Percentiles rank a stretch among this genome's conserved stretches.
Conservation (phyloP, 2,797 vertebrate species). For the Siniperca obscura region DNA sequence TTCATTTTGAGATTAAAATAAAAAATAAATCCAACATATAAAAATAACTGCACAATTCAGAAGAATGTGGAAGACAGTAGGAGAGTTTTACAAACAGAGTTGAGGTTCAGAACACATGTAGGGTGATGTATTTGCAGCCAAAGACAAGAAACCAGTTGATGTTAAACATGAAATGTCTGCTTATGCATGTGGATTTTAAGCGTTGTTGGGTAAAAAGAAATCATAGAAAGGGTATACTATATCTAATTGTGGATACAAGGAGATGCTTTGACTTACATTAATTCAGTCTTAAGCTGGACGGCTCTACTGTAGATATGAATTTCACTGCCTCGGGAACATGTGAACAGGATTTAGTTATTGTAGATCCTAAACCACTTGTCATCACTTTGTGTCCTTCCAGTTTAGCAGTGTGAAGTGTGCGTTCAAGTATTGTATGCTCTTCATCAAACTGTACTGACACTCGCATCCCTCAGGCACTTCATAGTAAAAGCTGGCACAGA, state of each 20-base stretch:
- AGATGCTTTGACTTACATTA: constrained; percentile 19
- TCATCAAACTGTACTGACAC: constrained; percentile 20
- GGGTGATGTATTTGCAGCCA: constrained; percentile 19
- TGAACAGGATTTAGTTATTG: constrained; percentile 41
- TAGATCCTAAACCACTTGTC: constrained; percentile 47
- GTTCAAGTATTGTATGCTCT: constrained; percentile 25
- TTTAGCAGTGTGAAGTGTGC: constrained; percentile 27
- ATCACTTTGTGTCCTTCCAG: constrained; percentile 34
- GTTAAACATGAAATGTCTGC: constrained; percentile 19
- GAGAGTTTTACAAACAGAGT: constrained; percentile 32
- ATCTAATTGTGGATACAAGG: constrained; percentile 9
- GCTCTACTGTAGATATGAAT: constrained; percentile 5
- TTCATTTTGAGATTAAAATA: constrained; percentile 47
- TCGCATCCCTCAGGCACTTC: constrained; percentile 19
- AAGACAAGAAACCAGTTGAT: constrained; percentile 20
- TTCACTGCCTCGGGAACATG: constrained; percentile 28
- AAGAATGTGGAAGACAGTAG: constrained; percentile 69
- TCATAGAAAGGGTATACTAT: background rate
- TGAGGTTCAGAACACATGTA: constrained; percentile 18
- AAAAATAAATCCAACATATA: constrained; percentile 37
- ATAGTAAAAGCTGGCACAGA: constrained; percentile 29
- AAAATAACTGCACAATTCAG: constrained; percentile 43
- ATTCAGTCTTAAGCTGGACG: constrained; percentile 14
- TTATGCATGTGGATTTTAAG: constrained; percentile 7
- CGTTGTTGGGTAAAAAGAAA: background rate